Evolutionary conservation across 2,113 vertebrate genomes (phyloP).

Genomic region (Synchiropus splendidus): DNA sequence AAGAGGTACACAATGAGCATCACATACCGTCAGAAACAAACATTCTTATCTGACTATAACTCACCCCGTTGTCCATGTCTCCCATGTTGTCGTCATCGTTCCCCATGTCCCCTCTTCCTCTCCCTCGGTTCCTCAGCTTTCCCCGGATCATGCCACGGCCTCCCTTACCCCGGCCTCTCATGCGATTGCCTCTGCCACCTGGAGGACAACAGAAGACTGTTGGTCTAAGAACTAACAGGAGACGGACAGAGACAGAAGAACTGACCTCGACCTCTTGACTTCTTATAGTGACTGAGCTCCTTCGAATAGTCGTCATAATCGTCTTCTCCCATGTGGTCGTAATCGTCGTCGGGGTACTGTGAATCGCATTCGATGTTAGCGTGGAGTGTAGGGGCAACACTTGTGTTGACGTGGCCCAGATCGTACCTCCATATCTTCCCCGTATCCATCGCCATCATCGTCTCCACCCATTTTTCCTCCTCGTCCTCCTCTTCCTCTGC

Average conservation of each 20-base stretch:
- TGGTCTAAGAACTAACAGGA: too few species aligned
- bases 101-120: constrained; percentile 70
- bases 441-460: constrained; percentile 71
- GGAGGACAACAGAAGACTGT: background rate
- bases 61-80: constrained; percentile 83
- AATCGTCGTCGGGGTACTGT: constrained; percentile 73
- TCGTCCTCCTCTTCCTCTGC: constrained; percentile 53
- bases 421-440: constrained; percentile 68
- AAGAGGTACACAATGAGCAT: too few species aligned
- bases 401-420: too few species aligned
- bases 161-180: constrained; percentile 65
- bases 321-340: constrained; percentile 76
- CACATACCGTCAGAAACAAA: too few species aligned
- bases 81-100: constrained; percentile 79
- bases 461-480: constrained; percentile 65
- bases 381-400: background rate
- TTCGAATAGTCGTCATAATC: constrained; percentile 86
- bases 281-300: constrained; percentile 79
- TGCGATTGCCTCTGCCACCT: constrained; percentile 72
- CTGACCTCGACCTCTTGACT: constrained; percentile 73
- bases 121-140: constrained; percentile 70
- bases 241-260: background rate
- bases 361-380: background rate
- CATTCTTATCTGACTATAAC: constrained; percentile 5
- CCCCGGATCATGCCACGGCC: constrained; percentile 71